Base-by-base conservation (phyloP, 2,888 invertebrate genomes). In the Teleogryllus oceanicus region DNA sequence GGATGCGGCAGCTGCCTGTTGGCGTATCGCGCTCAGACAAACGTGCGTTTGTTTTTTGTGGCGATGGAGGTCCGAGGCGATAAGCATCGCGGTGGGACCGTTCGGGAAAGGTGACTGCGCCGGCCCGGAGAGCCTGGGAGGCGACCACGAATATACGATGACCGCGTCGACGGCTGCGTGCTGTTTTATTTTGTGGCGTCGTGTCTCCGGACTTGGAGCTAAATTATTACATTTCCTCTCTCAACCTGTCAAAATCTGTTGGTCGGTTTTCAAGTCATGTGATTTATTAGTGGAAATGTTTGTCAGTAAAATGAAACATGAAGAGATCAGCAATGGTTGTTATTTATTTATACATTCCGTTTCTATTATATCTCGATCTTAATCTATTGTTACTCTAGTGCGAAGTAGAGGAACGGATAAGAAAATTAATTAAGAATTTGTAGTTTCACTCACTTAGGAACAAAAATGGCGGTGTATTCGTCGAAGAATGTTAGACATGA, bases 171-270 rank as follows among this genome's bases (percentile, higher is more conserved):
- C 62, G n/a, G 62, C 62, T 62, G 62, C 62, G 62, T 62, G 62
- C n/a, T 62, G 62, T 18, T 62, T n/a, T 62, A n/a, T 62, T 62
- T 13, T 18, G n/a, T n/a, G 62, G n/a, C 13, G 62, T 62, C 62
- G 62, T 8, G 37, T 37, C 8, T 16, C 8, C 62, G 62, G 62
- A 62, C 62, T 1, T 1, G 62, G 4, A 18, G 13, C n/a, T 62
- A 62, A 62, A 62, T 62, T 62, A 62, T 4, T 62, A 62, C n/a
- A n/a, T 62, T 62, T 18, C n/a, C 62, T 62, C n/a, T 13, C 62
- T n/a, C 62, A 62, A 62, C n/a, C 62, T 62, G 62, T 62, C 62
- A 62, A 62, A 62, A 62, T 62, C 62, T 62, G n/a, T 62, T 13
- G 13, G 62, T 62, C 37, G 62, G 3, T n/a, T 18, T 62, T 62